Percentiles rank a stretch among this genome's conserved stretches.
phyloP scores from a whole-genome alignment of 2,113 vertebrate species.

The Pundamilia nyererei region DNA sequence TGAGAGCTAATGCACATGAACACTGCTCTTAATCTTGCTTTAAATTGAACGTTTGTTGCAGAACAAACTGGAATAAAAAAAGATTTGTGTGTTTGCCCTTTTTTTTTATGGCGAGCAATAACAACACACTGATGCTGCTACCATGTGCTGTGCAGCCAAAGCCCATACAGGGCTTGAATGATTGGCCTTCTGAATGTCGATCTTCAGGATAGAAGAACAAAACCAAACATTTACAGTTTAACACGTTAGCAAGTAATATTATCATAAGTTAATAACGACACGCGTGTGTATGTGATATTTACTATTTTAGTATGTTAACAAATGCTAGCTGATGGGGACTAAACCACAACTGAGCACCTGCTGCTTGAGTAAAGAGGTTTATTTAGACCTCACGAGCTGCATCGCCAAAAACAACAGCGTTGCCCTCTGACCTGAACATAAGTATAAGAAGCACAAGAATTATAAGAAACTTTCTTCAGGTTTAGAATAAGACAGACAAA shows the following conservation, averaged over 20 bases:
- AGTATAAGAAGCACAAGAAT: neutral
- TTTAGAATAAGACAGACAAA: neutral
- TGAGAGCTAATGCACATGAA: neutral
- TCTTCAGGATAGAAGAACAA: neutral
- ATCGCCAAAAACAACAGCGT: neutral
- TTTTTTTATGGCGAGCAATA: neutral
- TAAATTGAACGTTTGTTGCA: neutral
- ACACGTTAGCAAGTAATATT: neutral
- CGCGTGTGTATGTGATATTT: neutral
- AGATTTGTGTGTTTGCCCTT: neutral
- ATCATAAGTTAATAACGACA: neutral
- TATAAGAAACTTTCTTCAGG: neutral
- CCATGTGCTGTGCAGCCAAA: neutral
- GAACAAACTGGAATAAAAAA: neutral
- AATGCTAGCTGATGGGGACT: neutral
- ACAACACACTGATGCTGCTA: neutral
- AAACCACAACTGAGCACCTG: neutral
- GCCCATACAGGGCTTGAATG: too few relatives aligned
- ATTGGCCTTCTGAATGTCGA: neutral
- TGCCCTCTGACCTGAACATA: neutral
- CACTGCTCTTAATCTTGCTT: neutral
- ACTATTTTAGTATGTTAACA: neutral
- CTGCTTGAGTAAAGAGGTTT: neutral
- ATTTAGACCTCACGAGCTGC: neutral
- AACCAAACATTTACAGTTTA: neutral